Conservation (phyloP, 1,140 invertebrate species). For the Eubasilissa regina region DNA sequence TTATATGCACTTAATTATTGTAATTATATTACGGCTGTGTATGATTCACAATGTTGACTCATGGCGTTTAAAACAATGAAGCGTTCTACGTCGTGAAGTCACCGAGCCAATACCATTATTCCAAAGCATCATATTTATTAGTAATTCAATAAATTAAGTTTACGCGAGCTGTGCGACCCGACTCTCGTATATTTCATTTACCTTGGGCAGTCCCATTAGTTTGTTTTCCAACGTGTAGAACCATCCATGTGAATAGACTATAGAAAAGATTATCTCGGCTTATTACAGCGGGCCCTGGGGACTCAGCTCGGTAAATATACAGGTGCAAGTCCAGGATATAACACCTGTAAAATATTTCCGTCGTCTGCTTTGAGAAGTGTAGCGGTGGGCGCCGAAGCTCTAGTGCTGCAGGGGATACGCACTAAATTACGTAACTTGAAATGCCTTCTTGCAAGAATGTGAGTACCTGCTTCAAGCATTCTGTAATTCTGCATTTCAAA, state of each 20-base stretch:
- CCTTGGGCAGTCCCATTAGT: too few species aligned
- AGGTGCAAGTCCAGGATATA: neutral
- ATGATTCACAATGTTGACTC: too few species aligned
- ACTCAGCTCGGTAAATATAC: neutral
- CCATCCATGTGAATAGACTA: neutral
- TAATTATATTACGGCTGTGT: too few species aligned
- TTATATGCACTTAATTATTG: too few species aligned
- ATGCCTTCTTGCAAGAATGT: constrained; percentile 9
- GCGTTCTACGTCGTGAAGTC: too few species aligned
- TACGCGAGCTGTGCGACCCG: too few species aligned
- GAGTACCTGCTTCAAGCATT: neutral
- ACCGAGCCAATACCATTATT: too few species aligned
- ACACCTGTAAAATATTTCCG: constrained; percentile 10
- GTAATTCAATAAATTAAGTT: too few species aligned
- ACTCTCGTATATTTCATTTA: too few species aligned
- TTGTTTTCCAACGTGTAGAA: neutral
- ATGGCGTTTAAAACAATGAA: too few species aligned
- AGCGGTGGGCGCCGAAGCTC: constrained; percentile 7
- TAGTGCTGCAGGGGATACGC: neutral
- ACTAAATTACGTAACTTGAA: constrained; percentile 15
- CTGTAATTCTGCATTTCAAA: constrained; percentile 10
- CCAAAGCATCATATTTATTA: too few species aligned
- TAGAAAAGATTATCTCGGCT: constrained; percentile 5
- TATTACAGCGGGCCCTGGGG: neutral
- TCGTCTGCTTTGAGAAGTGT: neutral